These are phyloP conservation scores for Bombus huntii DNA, from an alignment of 1,140 invertebrate species.

Conservation along the genomic window DNA sequence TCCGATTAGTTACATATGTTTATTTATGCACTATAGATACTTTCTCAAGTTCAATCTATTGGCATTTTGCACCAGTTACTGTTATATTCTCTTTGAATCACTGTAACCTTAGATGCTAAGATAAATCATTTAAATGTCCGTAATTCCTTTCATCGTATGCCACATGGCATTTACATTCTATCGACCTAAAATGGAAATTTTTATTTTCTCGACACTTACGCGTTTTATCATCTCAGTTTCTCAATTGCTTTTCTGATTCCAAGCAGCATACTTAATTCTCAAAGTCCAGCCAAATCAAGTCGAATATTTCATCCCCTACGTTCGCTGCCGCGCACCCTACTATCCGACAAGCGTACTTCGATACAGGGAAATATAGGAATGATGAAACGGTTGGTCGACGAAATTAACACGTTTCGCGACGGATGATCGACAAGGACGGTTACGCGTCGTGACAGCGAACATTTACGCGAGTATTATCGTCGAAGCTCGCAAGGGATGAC, in stretches of 20 bases:
- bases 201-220: too few species aligned
- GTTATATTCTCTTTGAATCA: too few species aligned
- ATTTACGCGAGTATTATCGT: conserved; percentile 57
- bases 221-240: too few species aligned
- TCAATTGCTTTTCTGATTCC: background rate
- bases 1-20: too few species aligned
- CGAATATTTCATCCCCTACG: background rate
- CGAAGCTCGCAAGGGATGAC: conserved; percentile 28
- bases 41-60: too few species aligned
- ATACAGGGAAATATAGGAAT: background rate
- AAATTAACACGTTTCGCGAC: conserved; percentile 60
- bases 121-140: background rate
- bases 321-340: background rate
- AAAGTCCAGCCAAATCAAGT: background rate
- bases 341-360: background rate
- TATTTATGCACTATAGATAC: too few species aligned
- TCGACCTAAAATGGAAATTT: too few species aligned
- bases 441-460: conserved; percentile 45
- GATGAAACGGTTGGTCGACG: conserved; percentile 21
- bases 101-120: background rate
- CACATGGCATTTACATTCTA: too few species aligned
- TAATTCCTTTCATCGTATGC: background rate
- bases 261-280: background rate
- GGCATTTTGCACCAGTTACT: too few species aligned
- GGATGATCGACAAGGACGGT: conserved; percentile 48